These are phyloP conservation scores for Enteromius treurensis DNA, from an alignment of 2,797 vertebrate genomes.

Conservation along the genomic window DNA sequence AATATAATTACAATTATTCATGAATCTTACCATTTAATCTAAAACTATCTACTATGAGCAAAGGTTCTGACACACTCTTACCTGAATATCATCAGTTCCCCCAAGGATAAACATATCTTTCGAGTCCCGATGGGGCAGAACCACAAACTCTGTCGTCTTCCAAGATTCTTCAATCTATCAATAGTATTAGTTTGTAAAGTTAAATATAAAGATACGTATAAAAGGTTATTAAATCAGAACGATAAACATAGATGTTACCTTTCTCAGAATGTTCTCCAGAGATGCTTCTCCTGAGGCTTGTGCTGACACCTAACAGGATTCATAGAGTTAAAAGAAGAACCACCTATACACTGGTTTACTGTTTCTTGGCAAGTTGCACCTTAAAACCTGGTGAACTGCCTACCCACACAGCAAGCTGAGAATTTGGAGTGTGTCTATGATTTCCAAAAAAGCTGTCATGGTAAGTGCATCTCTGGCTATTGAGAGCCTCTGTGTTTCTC, in stretches of 20 bases:
- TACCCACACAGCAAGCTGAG: not conserved
- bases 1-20: not conserved
- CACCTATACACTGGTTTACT: not conserved
- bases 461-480: not conserved
- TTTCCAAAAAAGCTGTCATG: not conserved
- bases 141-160: slow-evolving; percentile 81
- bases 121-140: slow-evolving; percentile 79
- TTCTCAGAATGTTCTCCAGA: slow-evolving; percentile 80
- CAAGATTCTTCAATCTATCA: slow-evolving; percentile 81
- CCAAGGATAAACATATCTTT: slow-evolving; percentile 85
- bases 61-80: slow-evolving; percentile 51
- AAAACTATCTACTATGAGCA: not conserved
- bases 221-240: not conserved
- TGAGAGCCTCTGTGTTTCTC: not conserved
- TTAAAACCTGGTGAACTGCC: not conserved
- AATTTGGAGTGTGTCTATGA: not conserved
- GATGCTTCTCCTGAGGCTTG: slow-evolving; percentile 85
- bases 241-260: slow-evolving; percentile 68
- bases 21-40: not conserved
- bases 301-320: slow-evolving; percentile 76
- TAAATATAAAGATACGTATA: not conserved
- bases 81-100: slow-evolving; percentile 86
- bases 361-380: not conserved
- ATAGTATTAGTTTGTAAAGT: not conserved
- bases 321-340: not conserved